Evolutionary conservation across 2,113 vertebrate genomes (phyloP), one percentile per base, ranked within the genome.

Genomic region (Phalacrocorax aristotelis): DNA sequence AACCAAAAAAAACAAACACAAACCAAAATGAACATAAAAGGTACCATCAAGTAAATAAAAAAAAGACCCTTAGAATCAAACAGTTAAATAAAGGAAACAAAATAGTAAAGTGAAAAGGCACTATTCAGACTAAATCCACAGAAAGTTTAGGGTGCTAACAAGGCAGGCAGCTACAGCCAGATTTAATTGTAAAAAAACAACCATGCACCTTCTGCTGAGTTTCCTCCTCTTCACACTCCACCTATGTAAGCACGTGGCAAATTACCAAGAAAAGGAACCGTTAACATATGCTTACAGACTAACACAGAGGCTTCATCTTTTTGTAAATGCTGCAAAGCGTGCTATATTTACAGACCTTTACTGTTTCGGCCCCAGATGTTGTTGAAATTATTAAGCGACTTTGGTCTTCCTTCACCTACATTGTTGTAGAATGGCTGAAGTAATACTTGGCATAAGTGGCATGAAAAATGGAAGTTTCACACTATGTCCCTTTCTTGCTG

Each of bases 321-420:
- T 94, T 92, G 74, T 62, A 97, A 96, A 75, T 91, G 92, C 62
- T 88, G 84, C 93, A 92, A 95, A 96, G 68, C 13, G 57, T 95
- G 82, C 89, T 89, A 20, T 90, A 55, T 97, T 98, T 98, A 99
- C 99, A 98, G 98, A 99, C 98, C 99, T 99, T 98, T 60, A 80
- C 84, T 92, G 93, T 94, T 61, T 97, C 94, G 82, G 97, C 94
- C 96, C 94, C 94, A 95, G 97, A 77, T 81, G 97, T 57, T 62
- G 88, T 94, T 91, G 60, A 97, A 54, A 87, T 95, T 86, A 97
- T 93, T 94, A 97, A 98, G 94, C 77, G 92, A 96, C 97, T 97
- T 78, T 97, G 95, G 96, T 98, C 98, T 98, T 97, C 96, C 79
- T 90, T 95, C 95, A 94, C 92, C 96, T 96, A 94, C 38, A 83